Percentiles rank a stretch among this genome's conserved stretches.
Evolutionary conservation across 2,888 invertebrate genomes (phyloP).

Genomic region (Nomada ferruginata): DNA sequence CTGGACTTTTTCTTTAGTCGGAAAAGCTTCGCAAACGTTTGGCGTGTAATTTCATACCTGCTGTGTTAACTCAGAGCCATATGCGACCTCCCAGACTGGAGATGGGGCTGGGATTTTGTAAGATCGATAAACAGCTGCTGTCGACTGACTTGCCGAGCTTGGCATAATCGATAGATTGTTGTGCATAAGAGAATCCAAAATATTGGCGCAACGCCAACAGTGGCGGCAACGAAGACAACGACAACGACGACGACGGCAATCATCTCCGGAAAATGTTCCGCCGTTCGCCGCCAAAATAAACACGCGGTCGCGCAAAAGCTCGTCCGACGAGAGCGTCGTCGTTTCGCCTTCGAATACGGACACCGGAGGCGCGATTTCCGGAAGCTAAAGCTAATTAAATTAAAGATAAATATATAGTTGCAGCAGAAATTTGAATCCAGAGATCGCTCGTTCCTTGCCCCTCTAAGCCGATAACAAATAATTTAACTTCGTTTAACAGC

Average conservation of each 20-base stretch:
- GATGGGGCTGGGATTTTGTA: conserved; percentile 18
- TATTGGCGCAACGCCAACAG: conserved; percentile 65
- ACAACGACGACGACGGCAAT: conserved; percentile 53
- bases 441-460: neutral
- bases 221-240: conserved; percentile 47
- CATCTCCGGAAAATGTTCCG: conserved; percentile 51
- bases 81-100: neutral
- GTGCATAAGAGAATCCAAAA: conserved; percentile 63
- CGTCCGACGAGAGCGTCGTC: conserved; percentile 5
- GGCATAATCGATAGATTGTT: conserved; percentile 54
- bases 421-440: neutral
- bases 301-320: conserved; percentile 34
- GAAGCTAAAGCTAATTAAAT: neutral
- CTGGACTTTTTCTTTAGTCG: neutral
- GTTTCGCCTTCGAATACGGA: conserved; percentile 6
- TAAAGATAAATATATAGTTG: no score
- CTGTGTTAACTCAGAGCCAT: neutral
- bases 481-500: neutral
- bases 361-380: neutral
- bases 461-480: neutral
- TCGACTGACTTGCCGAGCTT: neutral
- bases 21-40: neutral
- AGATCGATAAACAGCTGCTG: conserved; percentile 38
- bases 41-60: neutral
- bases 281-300: conserved; percentile 61